Evolutionary conservation across 2,113 vertebrate species (phyloP).

Genomic region (Triplophysa siluroides): DNA sequence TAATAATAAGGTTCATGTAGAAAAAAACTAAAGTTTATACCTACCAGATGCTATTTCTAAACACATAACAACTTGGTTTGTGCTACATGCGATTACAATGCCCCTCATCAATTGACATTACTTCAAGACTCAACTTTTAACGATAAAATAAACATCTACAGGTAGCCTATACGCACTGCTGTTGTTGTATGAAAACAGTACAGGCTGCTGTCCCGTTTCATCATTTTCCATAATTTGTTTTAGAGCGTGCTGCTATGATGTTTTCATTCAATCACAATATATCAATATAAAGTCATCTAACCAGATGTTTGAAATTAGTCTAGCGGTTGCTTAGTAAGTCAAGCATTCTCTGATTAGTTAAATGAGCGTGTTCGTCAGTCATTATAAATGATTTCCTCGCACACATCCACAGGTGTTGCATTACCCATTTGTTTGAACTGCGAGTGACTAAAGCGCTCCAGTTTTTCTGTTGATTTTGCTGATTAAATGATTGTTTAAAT

Average conservation of each 20-base stretch:
- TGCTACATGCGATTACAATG: too few species aligned
- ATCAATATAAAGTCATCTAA: constrained; percentile 19
- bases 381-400: constrained; percentile 24
- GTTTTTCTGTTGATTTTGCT: constrained; percentile 56
- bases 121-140: neutral
- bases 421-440: constrained; percentile 53
- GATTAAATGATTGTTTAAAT: constrained; percentile 58
- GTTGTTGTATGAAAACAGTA: neutral
- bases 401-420: constrained; percentile 43
- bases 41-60: too few species aligned
- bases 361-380: constrained; percentile 19
- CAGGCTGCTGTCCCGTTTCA: neutral
- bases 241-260: constrained; percentile 12
- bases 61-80: too few species aligned
- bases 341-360: constrained; percentile 31
- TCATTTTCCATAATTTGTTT: constrained; percentile 1
- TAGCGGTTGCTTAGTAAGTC: constrained; percentile 31
- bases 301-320: constrained; percentile 44
- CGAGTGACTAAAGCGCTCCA: constrained; percentile 51
- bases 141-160: neutral
- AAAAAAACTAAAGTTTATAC: too few species aligned
- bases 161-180: neutral
- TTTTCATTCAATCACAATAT: constrained; percentile 19
- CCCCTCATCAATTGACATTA: neutral
- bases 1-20: too few species aligned